phyloP scores from a whole-genome alignment of 2,797 vertebrate genomes.

The Brachyrhaphis roseni region DNA sequence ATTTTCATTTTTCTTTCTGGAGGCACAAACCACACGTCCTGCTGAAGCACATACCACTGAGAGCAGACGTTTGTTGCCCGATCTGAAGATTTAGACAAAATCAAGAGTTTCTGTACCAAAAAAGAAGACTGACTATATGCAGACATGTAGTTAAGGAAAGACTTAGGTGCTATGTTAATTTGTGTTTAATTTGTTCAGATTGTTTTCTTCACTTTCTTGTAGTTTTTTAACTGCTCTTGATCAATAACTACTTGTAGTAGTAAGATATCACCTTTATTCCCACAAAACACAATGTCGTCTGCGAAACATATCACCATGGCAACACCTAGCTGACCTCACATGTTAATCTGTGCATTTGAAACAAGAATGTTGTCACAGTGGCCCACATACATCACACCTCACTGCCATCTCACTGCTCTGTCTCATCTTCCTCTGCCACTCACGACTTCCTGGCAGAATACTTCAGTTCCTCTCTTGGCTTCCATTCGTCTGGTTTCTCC shows the following conservation, averaged over 20 bases:
- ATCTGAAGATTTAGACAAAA: neutral
- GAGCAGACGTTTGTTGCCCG: neutral
- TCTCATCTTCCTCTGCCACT: neutral
- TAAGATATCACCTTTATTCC: neutral
- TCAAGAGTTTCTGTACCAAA: neutral
- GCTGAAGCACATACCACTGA: neutral
- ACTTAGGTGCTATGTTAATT: neutral
- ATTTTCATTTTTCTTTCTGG: conserved; percentile 4
- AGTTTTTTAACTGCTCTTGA: neutral
- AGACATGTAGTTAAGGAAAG: neutral
- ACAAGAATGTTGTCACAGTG: neutral
- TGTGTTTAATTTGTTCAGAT: neutral
- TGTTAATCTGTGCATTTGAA: neutral
- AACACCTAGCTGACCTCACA: neutral
- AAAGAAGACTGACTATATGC: neutral
- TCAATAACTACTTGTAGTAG: neutral
- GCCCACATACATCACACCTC: neutral
- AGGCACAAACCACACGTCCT: neutral
- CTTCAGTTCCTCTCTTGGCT: neutral
- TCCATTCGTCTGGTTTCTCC: neutral
- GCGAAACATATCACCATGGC: neutral
- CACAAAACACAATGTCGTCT: neutral
- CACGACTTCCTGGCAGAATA: neutral
- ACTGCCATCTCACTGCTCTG: neutral
- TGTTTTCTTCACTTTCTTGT: neutral